Evolutionary conservation across 2,797 vertebrate genomes (phyloP), one percentile per base, ranked within the genome.

Genomic region (Gymnocypris eckloni): DNA sequence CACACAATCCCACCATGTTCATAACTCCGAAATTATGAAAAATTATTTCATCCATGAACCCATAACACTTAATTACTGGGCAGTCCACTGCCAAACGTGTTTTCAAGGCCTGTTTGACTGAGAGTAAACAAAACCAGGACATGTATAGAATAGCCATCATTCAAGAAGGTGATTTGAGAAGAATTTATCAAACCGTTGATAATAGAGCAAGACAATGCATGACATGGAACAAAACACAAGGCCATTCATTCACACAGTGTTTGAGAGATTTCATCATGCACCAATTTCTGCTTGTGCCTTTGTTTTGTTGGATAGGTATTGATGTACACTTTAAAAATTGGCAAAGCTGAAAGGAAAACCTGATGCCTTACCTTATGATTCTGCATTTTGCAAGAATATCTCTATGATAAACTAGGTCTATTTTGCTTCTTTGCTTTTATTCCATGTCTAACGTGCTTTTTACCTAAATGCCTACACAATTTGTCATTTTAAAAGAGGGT

Each of bases 41-140:
- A 93, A 93, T 90, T 84, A 90, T 93, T 90, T 90, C 86, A 89
- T 92, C 92, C 90, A 81, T 37, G 86, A 86, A 70, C 90, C 90
- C 89, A 91, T 88, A 66, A 85, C 89, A 83, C 91, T 94, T 93
- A 92, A 94, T 95, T 92, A 92, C 88, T 92, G 91, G 89, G 87
- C 89, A 90, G 91, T 89, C 86, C 59, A 87, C 90, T 54, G 86
- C 91, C 90, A 91, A 91, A 88, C 86, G 87, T 89, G 88, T 92
- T 93, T 94, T 93, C 94, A 95, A 94, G 94, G 94, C 92, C 93
- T 91, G 93, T 94, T 95, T 92, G 92, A 93, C 93, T 92, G 89
- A 48, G 90, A 92, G 92, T 94, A 95, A 95, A 95, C 94, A 95
- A 67, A 89, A 89, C 90, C 92, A 93, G 92, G 93, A 95, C 94